Conservation (phyloP, 2,797 vertebrate genomes). For the Melanotaenia parkinsoni region DNA sequence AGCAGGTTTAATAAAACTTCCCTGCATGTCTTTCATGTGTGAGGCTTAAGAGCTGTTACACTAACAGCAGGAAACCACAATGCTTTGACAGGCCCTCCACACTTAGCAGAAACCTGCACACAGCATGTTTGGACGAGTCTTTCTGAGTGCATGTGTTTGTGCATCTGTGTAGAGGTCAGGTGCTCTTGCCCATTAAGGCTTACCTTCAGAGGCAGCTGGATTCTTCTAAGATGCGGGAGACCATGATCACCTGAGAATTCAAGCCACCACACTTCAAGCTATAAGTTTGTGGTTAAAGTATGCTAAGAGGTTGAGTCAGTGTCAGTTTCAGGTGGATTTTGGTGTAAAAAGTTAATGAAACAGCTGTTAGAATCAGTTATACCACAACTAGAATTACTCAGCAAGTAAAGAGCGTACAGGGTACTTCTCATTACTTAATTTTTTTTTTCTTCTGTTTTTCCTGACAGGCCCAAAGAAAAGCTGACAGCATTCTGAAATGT, state of each 20-base stretch:
- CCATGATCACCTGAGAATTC: background rate
- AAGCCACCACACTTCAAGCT: background rate
- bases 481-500: no score
- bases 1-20: slow-evolving; percentile 70
- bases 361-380: background rate
- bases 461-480: no score
- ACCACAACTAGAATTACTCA: background rate
- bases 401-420: background rate
- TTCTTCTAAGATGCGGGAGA: background rate
- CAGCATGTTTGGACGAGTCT: slow-evolving; percentile 49
- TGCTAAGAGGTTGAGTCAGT: no score
- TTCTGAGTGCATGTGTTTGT: slow-evolving; percentile 22
- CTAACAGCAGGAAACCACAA: slow-evolving; percentile 61
- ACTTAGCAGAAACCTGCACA: slow-evolving; percentile 35
- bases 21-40: slow-evolving; percentile 74
- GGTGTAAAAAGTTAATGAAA: background rate
- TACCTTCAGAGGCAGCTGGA: slow-evolving; percentile 9
- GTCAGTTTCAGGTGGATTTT: slow-evolving; percentile 1
- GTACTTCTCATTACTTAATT: background rate
- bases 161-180: slow-evolving; percentile 21
- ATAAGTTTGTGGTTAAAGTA: background rate
- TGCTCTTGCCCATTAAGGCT: slow-evolving; percentile 19
- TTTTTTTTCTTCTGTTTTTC: background rate
- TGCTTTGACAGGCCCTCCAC: slow-evolving; percentile 60
- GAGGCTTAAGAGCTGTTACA: slow-evolving; percentile 74